These are phyloP conservation scores for cat (Felis catus) DNA, from an alignment of 2,113 vertebrate species.

Conservation along the genomic window DNA sequence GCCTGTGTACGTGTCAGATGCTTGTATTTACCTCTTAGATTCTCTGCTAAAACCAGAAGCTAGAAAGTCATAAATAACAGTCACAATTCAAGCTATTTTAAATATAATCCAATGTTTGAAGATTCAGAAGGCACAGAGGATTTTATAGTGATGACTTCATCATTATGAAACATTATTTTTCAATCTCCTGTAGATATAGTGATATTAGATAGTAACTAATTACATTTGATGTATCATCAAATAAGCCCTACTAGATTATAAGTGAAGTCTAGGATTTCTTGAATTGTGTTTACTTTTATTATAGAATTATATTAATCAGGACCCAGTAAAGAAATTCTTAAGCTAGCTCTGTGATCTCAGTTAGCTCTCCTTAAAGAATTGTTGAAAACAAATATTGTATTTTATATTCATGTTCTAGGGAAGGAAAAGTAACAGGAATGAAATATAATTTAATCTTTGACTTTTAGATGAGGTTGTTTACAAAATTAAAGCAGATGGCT, in stretches of 20 bases:
- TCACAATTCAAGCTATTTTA: background rate
- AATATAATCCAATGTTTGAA: background rate
- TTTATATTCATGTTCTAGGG: background rate
- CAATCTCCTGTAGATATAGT: background rate
- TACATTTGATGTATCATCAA: background rate
- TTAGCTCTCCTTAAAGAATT: slow-evolving; percentile 10
- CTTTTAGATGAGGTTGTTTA: slow-evolving; percentile 22
- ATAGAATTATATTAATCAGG: background rate
- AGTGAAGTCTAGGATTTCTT: background rate
- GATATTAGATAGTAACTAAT: background rate
- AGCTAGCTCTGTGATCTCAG: background rate
- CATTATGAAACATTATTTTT: background rate
- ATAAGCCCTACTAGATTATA: background rate
- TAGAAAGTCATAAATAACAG: background rate
- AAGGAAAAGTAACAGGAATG: background rate
- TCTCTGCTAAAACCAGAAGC: background rate
- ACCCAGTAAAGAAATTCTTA: background rate
- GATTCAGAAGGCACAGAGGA: background rate
- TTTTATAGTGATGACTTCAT: background rate
- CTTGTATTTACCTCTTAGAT: background rate
- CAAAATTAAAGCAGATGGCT: slow-evolving; percentile 59
- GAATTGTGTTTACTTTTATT: background rate
- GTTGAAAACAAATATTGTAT: slow-evolving; percentile 9
- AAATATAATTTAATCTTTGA: slow-evolving; percentile 16
- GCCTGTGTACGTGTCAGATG: background rate